Conservation (phyloP, 2,113 vertebrate genomes). For the Marmota flaviventris region DNA sequence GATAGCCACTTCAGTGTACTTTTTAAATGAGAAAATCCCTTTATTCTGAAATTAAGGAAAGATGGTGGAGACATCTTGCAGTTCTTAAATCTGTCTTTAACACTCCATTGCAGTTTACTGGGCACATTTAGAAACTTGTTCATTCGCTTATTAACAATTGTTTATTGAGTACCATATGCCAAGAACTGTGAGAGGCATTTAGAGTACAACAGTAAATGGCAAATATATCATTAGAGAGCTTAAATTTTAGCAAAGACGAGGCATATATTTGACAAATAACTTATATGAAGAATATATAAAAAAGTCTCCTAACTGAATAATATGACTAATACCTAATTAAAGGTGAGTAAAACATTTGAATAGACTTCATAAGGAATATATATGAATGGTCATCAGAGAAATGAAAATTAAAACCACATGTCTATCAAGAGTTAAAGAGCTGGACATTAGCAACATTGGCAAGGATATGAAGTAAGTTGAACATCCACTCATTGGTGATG, state of each 20-base stretch:
- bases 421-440: not conserved
- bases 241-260: not conserved
- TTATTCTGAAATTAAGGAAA: not conserved
- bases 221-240: not conserved
- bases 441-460: not conserved
- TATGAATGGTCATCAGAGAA: not conserved
- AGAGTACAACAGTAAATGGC: not conserved
- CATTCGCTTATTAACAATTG: not conserved
- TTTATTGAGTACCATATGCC: not conserved
- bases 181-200: not conserved
- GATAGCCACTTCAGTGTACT: not conserved
- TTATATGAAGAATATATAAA: not conserved
- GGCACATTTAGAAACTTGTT: not conserved
- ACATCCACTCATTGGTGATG: not conserved
- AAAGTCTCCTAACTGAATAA: not conserved
- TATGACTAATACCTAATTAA: not conserved
- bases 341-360: not conserved
- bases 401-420: not conserved
- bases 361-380: not conserved
- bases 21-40: not conserved
- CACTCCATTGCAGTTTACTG: not conserved
- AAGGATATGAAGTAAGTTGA: not conserved
- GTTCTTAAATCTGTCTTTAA: not conserved
- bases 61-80: not conserved
- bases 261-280: not conserved